A percentile compares a stretch with the other conserved stretches of the same genome.
phyloP scores from a whole-genome alignment of 2,888 invertebrate species.

The Stegana nigrithorax region DNA sequence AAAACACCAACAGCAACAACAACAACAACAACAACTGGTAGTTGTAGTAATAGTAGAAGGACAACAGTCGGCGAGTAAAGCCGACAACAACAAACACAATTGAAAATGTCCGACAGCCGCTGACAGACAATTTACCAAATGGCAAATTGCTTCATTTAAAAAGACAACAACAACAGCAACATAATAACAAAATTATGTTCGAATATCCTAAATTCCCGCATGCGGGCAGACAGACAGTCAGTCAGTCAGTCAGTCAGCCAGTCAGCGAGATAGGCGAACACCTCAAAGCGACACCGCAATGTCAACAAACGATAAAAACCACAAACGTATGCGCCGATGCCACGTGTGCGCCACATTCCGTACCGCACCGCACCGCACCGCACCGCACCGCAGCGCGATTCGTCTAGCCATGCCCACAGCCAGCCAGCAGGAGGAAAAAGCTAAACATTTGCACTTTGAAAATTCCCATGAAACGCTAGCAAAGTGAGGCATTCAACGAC shows the following conservation, averaged over 20 bases:
- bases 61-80: background rate
- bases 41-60: too few species aligned
- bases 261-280: background rate
- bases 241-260: background rate
- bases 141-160: background rate
- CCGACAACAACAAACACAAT: too few species aligned
- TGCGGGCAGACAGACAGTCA: background rate
- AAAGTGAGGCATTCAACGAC: conserved; percentile 19
- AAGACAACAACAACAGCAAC: background rate
- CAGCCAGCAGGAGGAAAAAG: too few species aligned
- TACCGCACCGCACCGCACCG: background rate
- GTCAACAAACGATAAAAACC: conserved; percentile 20
- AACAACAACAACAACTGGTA: background rate
- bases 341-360: background rate
- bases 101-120: too few species aligned
- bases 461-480: conserved; percentile 6
- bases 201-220: too few species aligned
- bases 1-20: background rate
- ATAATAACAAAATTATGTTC: too few species aligned
- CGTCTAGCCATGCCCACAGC: too few species aligned
- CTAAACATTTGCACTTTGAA: too few species aligned
- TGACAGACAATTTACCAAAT: too few species aligned
- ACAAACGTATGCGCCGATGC: conserved; percentile 8
- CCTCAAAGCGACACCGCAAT: conserved; percentile 11
- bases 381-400: too few species aligned